Conservation (phyloP, 2,113 vertebrate genomes). For the Grantiella picta region DNA sequence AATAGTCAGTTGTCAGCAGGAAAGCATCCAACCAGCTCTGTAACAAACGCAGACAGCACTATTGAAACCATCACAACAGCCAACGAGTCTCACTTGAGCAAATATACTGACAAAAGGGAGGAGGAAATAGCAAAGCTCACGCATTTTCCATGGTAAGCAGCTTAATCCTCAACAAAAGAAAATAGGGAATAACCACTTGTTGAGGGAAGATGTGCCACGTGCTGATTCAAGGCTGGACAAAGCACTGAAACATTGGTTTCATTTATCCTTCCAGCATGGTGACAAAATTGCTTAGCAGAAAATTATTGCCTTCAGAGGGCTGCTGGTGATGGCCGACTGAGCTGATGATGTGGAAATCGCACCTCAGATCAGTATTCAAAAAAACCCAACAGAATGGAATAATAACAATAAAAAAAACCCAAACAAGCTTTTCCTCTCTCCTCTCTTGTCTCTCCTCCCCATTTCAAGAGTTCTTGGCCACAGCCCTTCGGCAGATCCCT, state of each 20-base stretch:
- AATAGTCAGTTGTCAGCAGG: not conserved
- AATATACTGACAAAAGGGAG: not conserved
- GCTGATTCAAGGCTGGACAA: not conserved
- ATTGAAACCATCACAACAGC: not conserved
- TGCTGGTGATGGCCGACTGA: not conserved
- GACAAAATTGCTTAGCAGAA: constrained; percentile 49
- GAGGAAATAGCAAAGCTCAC: not conserved
- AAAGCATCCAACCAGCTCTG: not conserved
- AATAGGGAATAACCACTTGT: not conserved
- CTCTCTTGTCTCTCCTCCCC: not conserved
- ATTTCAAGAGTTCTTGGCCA: not conserved
- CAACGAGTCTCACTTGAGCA: not conserved
- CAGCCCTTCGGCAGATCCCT: not conserved
- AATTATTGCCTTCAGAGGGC: not conserved
- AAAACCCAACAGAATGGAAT: not conserved
- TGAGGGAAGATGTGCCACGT: not conserved
- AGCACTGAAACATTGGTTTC: not conserved
- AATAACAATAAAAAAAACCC: not conserved
- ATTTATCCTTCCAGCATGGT: not conserved
- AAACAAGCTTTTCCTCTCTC: not conserved
- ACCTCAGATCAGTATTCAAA: not conserved
- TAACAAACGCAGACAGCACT: not conserved
- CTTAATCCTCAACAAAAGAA: not conserved
- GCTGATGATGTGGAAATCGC: constrained; percentile 14
- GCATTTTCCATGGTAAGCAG: not conserved